Base-by-base conservation (phyloP, 2,888 invertebrate species). In the Oxystoma pomonae region DNA sequence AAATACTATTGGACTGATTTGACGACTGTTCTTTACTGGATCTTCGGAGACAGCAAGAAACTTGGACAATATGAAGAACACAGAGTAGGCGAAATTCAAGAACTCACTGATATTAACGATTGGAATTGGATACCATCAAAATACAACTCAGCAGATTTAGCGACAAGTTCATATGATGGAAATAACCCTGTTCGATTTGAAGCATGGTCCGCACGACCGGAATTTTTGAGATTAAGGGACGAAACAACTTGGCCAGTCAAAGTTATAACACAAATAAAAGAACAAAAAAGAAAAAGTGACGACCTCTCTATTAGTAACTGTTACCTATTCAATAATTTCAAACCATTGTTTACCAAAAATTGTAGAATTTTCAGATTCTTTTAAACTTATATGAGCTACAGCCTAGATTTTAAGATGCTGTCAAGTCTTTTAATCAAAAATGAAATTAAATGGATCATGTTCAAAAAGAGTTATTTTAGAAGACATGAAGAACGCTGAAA, bases 61-160 rank as follows among this genome's bases (percentile, higher is more conserved):
- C 35, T 35, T 35, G 35, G 35, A 35, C 35, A 59, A 22, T 58
- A 51, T 52, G 67, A 69, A 1, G 63, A 67, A 1, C 63, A 70
- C 57, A 60, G 71, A 16, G 53, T 72, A 2, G 68, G 68, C 1
- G 70, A 71, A 53, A 71, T 72, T 17, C 60, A 62, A 52, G 69
- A 70, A 18, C 55, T 67, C 2, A 70, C 70, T n/a, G 68, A 55
- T 5, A 16, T 22, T n/a, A 35, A 21, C 20, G 50, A 58, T 18
- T 60, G 64, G 64, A 60, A 57, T 49, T 72, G 70, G 71, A 59
- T 70, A 0, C 67, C 69, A 1, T 63, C 72, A 0, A 57, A 58
- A 16, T 19, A 62, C 16, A 72, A 72, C 55, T 64, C 69, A 0
- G 72, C 72, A 1, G 71, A 72, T 56, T 69, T 68, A n/a, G 68